Evolutionary conservation across 2,888 invertebrate genomes (phyloP).

Genomic region (Parapristionchus giblindavisi): DNA sequence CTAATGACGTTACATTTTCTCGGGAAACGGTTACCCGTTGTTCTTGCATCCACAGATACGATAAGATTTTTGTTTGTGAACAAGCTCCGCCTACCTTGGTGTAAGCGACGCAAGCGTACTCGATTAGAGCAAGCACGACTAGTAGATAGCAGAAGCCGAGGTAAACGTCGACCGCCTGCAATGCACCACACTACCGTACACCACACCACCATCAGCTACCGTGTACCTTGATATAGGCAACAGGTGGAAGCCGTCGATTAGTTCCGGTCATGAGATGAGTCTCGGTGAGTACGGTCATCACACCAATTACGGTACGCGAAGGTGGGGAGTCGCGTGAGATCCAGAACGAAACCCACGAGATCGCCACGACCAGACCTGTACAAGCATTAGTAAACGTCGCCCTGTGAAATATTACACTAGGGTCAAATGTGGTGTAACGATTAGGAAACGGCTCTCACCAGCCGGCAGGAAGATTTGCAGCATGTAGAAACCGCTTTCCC

Average conservation of each 20-base stretch:
- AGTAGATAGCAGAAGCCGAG: slow-evolving; percentile 62
- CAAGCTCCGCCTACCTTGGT: slow-evolving; percentile 46
- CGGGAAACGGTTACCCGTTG: no score
- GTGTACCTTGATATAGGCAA: slow-evolving; percentile 58
- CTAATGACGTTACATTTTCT: no score
- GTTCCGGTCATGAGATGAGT: slow-evolving; percentile 79
- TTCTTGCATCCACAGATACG: no score
- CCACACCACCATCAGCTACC: neutral
- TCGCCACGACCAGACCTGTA: slow-evolving; percentile 74
- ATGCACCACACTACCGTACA: neutral
- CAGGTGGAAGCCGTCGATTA: slow-evolving; percentile 71
- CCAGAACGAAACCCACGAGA: slow-evolving; percentile 88
- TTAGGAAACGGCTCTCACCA: slow-evolving; percentile 38
- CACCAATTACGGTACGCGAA: slow-evolving; percentile 79
- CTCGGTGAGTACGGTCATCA: slow-evolving; percentile 71
- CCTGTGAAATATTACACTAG: neutral
- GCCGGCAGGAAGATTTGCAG: slow-evolving; percentile 94
- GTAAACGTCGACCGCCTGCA: slow-evolving; percentile 59
- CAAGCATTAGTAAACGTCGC: neutral
- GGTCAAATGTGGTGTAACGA: neutral
- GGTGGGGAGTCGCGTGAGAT: slow-evolving; percentile 97
- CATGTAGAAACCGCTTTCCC: slow-evolving; percentile 96
- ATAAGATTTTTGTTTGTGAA: neutral
- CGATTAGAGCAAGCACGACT: slow-evolving; percentile 59
- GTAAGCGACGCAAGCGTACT: slow-evolving; percentile 62